These are phyloP conservation scores for Suncus etruscus DNA, from an alignment of 2,113 vertebrate genomes.

Conservation along the genomic window DNA sequence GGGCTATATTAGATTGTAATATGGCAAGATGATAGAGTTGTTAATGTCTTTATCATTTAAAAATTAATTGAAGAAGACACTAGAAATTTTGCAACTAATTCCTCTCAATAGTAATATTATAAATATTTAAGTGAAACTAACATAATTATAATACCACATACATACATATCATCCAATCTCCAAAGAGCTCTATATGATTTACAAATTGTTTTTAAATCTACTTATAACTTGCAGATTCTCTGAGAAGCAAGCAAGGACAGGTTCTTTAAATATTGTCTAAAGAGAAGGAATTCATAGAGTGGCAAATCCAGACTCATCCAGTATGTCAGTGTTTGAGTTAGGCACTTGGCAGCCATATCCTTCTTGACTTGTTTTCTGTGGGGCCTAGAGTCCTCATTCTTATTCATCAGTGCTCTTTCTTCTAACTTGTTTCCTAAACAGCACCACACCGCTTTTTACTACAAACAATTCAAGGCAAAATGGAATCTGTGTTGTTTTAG, in stretches of 20 bases:
- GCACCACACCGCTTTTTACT: neutral
- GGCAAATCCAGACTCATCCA: conserved; percentile 78
- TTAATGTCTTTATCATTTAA: conserved; percentile 41
- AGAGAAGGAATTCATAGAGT: conserved; percentile 69
- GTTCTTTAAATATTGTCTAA: conserved; percentile 64
- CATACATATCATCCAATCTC: conserved; percentile 61
- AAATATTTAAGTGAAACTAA: conserved; percentile 69
- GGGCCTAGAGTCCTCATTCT: neutral
- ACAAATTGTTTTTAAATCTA: conserved; percentile 69
- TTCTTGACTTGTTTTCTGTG: conserved; percentile 43
- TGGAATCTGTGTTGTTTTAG: neutral
- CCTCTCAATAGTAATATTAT: conserved; percentile 22
- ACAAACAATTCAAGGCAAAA: conserved; percentile 21
- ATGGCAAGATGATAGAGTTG: neutral
- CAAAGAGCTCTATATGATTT: conserved; percentile 58
- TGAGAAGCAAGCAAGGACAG: conserved; percentile 65
- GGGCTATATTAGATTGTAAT: neutral
- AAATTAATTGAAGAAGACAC: conserved; percentile 38
- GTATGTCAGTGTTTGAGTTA: neutral
- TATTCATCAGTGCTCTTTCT: conserved; percentile 15
- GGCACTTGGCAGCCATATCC: conserved; percentile 26
- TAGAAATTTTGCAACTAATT: conserved; percentile 45
- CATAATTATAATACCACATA: conserved; percentile 14
- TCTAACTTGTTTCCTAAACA: conserved; percentile 11
- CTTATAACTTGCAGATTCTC: conserved; percentile 60